Evolutionary conservation across 2,113 vertebrate species (phyloP).

Genomic region (Calidris pugnax): DNA sequence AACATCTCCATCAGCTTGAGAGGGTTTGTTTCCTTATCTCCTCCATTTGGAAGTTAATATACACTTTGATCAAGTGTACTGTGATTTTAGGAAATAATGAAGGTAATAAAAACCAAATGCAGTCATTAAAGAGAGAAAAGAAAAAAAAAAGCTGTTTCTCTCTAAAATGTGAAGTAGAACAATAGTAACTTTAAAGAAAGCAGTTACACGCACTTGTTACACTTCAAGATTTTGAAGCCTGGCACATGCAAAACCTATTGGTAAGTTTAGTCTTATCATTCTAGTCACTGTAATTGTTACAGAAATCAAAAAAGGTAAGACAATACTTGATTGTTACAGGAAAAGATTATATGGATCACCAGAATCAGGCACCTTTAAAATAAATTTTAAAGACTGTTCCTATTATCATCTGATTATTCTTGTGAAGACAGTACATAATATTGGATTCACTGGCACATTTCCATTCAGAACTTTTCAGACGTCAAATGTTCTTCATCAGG

Average conservation of each 20-base stretch:
- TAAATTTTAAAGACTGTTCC: not conserved
- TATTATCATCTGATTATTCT: not conserved
- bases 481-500: not conserved
- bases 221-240: not conserved
- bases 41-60: not conserved
- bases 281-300: not conserved
- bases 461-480: not conserved
- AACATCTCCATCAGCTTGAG: not conserved
- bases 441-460: not conserved
- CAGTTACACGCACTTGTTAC: not conserved
- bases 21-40: not conserved
- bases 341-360: not conserved
- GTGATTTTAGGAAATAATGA: not conserved
- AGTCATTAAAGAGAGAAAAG: not conserved
- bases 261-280: not conserved
- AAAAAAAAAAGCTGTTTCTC: no score
- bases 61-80: not conserved
- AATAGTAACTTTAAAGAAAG: not conserved
- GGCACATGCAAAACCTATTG: not conserved
- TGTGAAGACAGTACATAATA: not conserved
- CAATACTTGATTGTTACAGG: accelerated
- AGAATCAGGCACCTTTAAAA: not conserved
- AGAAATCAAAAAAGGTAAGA: not conserved
- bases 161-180: not conserved
- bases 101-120: not conserved